phyloP scores from a whole-genome alignment of 2,888 invertebrate genomes.

The Acholoe squamosa region DNA sequence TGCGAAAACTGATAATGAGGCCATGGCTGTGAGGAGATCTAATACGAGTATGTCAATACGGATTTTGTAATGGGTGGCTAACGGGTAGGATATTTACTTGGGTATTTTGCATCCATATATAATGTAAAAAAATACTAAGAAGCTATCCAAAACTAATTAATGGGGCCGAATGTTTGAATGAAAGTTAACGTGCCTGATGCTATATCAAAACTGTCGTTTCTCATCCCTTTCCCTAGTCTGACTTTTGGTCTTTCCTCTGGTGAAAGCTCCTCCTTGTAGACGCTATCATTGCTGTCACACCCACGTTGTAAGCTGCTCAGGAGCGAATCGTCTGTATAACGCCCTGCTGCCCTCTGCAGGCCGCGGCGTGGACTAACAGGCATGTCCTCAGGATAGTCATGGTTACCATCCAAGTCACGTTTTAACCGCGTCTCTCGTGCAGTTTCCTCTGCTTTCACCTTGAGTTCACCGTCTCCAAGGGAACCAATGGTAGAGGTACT shows the following conservation, averaged over 20 bases:
- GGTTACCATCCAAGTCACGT: background rate
- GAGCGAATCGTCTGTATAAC: background rate
- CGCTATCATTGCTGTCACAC: background rate
- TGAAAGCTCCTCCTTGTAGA: slow-evolving; percentile 16
- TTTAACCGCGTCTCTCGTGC: slow-evolving; percentile 36
- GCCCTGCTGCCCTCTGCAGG: background rate
- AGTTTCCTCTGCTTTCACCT: slow-evolving; percentile 55
- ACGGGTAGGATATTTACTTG: too few species aligned
- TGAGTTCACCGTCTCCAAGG: slow-evolving; percentile 38
- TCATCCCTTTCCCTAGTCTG: background rate
- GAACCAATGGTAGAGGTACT: slow-evolving; percentile 33
- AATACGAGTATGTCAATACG: too few species aligned
- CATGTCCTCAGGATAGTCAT: slow-evolving; percentile 25
- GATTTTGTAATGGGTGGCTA: too few species aligned
- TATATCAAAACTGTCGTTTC: slow-evolving; percentile 17
- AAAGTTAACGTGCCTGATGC: background rate
- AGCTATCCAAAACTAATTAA: too few species aligned
- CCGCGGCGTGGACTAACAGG: background rate
- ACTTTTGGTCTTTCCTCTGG: background rate
- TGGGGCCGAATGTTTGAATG: too few species aligned
- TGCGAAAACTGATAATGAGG: too few species aligned
- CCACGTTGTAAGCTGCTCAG: background rate
- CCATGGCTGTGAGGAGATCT: too few species aligned
- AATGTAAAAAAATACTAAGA: too few species aligned
- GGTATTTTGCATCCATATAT: too few species aligned